phyloP scores from a whole-genome alignment of 1,140 invertebrate species.

The Druon quercuslanigerum region DNA sequence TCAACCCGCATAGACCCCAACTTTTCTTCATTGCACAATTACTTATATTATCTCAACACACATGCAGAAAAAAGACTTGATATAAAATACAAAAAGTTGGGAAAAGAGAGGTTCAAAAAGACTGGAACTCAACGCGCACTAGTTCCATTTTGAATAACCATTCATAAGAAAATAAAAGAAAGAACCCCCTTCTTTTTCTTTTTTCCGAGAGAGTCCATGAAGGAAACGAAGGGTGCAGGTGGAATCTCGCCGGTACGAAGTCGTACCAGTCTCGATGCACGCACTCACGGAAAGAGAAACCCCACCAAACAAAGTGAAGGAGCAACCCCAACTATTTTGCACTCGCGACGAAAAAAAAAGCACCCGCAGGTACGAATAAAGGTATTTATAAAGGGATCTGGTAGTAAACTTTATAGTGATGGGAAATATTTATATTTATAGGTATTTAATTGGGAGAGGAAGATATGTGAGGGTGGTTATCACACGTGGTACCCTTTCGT shows the following conservation, averaged over 20 bases:
- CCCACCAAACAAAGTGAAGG: not conserved
- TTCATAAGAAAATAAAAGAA: too few relatives aligned
- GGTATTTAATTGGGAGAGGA: not conserved
- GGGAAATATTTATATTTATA: not conserved
- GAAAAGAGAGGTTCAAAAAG: too few relatives aligned
- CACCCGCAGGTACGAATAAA: not conserved
- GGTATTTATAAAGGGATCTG: not conserved
- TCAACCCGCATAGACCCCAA: not conserved
- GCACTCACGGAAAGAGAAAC: conserved; percentile 25
- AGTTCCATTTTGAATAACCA: too few relatives aligned
- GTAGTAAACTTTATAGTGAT: too few relatives aligned
- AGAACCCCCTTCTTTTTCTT: too few relatives aligned
- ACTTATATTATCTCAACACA: not conserved
- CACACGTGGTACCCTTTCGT: not conserved
- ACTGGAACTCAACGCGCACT: too few relatives aligned
- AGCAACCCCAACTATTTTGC: not conserved
- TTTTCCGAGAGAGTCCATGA: not conserved
- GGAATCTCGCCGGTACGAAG: conserved; percentile 20
- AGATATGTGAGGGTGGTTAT: not conserved
- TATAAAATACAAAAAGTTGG: too few relatives aligned
- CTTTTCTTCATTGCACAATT: not conserved
- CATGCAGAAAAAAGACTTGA: too few relatives aligned
- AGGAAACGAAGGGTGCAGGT: not conserved
- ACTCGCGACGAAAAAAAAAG: conserved; percentile 3
- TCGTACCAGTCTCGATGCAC: conserved; percentile 29